Percentiles rank a stretch among this genome's conserved stretches.
These are phyloP conservation scores for Grapholita molesta DNA, from an alignment of 1,140 invertebrate species.

Conservation along the genomic window DNA sequence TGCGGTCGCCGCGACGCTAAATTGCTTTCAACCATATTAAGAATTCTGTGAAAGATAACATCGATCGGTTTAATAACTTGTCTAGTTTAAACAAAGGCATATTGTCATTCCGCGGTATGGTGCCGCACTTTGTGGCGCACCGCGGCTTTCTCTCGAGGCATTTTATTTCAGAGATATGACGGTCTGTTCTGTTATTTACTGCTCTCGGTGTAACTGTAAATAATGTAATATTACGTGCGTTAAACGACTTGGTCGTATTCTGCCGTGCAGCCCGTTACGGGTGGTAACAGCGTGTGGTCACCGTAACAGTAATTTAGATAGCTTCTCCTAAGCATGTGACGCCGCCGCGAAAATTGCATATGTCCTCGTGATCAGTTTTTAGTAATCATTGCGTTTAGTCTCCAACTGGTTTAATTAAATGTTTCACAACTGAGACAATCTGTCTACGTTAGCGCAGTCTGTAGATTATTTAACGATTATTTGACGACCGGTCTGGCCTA, in stretches of 20 bases:
- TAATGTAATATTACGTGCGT: background rate
- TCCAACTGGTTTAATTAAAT: too few relatives aligned
- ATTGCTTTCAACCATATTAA: slow-evolving; percentile 17
- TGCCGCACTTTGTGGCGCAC: background rate
- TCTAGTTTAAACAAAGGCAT: slow-evolving; percentile 16
- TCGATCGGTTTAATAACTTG: slow-evolving; percentile 11
- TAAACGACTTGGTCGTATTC: background rate
- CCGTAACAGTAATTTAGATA: background rate
- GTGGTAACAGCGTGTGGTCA: background rate
- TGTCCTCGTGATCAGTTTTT: too few relatives aligned
- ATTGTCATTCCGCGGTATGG: background rate
- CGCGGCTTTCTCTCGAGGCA: background rate
- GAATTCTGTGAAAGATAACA: slow-evolving; percentile 7
- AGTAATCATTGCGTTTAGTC: too few relatives aligned
- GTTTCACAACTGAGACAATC: too few relatives aligned
- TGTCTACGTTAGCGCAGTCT: too few relatives aligned
- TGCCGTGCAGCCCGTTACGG: background rate
- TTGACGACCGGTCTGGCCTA: too few relatives aligned
- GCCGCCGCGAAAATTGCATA: background rate
- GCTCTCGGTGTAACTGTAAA: background rate
- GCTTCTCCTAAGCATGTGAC: background rate
- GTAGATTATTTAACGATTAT: too few relatives aligned
- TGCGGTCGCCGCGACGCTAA: slow-evolving; percentile 2
- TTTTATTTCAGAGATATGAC: background rate
- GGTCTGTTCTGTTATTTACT: background rate